Evolutionary conservation across 2,888 invertebrate species (phyloP), one percentile per base, ranked within the genome.

Genomic region (Busseola fusca): DNA sequence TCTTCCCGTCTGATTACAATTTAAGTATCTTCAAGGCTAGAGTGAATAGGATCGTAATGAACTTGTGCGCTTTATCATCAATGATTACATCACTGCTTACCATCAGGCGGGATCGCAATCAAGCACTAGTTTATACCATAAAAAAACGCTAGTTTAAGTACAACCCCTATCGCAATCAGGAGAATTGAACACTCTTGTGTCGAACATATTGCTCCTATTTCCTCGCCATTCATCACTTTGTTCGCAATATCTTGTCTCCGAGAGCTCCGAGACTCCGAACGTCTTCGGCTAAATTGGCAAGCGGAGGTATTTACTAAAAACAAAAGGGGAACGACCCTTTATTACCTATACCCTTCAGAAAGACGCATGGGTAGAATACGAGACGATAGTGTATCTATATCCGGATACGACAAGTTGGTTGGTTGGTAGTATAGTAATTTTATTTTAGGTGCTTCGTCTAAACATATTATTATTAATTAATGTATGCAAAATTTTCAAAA

Each of bases 221-320:
- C 64, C 70, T 64, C 54, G 57, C 63, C 82, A 82, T 83, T 79
- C 62, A 78, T 84, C 82, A 84, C 82, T 80, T 42, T 18, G 60
- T 60, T 74, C 72, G 83, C 69, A 78, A 83, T 82, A 79, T 76
- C 63, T 64, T 40, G 69, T 48, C 64, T 42, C 52, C 21, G 42
- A 56, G 27, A 56, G 50, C 52, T 45, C 34, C 27, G 25, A 52
- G 25, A 45, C 52, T 45, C 34, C 27, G 25, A 52, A n/a, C 48
- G 68, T 65, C 71, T 69, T 57, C 30, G 62, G n/a, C 58, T 67
- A 63, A 73, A 74, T 78, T 73, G 58, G 67, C 48, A 27, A 58
- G 64, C 54, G 54, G 50, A 68, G 45, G 64, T 56, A 59, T 69
- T 70, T 64, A 64, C 65, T 27, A 48, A 57, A 37, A 76, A 70